Conservation (phyloP, 2,113 vertebrate species). For the Nanorana parkeri region DNA sequence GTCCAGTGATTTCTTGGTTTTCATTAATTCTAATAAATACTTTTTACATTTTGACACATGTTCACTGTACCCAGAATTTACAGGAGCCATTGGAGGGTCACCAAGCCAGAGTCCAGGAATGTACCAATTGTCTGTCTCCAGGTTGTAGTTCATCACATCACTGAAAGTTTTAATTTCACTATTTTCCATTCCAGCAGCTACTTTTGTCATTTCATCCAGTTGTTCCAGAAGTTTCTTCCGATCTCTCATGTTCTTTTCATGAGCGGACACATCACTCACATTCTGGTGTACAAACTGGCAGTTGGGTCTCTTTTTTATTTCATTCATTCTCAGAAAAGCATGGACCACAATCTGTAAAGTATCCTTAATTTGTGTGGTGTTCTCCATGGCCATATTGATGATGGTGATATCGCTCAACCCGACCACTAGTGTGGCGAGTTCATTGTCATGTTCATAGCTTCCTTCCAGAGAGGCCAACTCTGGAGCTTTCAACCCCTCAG, state of each 20-base stretch:
- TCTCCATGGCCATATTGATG: constrained; percentile 73
- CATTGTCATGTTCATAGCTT: constrained; percentile 32
- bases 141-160: constrained; percentile 69
- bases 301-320: constrained; percentile 59
- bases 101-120: constrained; percentile 71
- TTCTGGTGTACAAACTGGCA: constrained; percentile 74
- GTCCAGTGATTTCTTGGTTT: constrained; percentile 51
- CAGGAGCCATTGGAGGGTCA: constrained; percentile 69
- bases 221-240: constrained; percentile 55
- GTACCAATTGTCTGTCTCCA: constrained; percentile 65
- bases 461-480: constrained; percentile 54
- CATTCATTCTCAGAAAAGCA: constrained; percentile 13
- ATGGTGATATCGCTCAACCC: constrained; percentile 56
- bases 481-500: constrained; percentile 64
- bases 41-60: constrained; percentile 67
- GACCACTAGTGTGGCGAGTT: constrained; percentile 60
- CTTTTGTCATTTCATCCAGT: constrained; percentile 17
- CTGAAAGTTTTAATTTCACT: constrained; percentile 62
- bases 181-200: constrained; percentile 66
- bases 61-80: constrained; percentile 68
- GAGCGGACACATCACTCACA: constrained; percentile 64
- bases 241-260: constrained; percentile 53
- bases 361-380: constrained; percentile 72
- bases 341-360: constrained; percentile 65
- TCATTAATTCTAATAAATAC: constrained; percentile 59